Evolutionary conservation across 1,140 invertebrate species (phyloP), one percentile per base, ranked within the genome.

Genomic region (Atta texana): DNA sequence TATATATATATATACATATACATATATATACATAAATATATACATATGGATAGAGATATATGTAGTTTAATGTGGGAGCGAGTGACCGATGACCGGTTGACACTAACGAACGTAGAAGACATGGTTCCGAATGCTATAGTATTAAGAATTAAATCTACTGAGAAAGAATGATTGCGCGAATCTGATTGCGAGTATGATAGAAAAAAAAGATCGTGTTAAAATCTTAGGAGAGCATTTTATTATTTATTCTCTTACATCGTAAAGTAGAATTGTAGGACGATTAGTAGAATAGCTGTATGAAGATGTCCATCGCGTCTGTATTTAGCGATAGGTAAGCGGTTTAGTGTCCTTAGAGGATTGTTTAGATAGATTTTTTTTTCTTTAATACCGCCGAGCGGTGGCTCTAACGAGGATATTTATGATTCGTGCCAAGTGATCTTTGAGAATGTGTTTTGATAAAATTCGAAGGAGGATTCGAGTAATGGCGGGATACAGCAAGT

Each of bases 181-280:
- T 86, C 76, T 63, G 75, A 80, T 68, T 69, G 81, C 55, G 49
- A 66, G 72, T 8, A 31, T 72, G 57, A 84, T 72, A 44, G 24
- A 44, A 51, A 66, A 39, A 74, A 59, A 28, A 86, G 24, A 44
- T 59, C 89, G 89, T 87, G 89, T 74, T 81, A 81, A 90, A 85
- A 88, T 78, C 84, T 88, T 91, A 90, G 90, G 57, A 90, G 91
- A 93, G 81, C 90, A 91, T 94, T 93, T 94, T 94, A 94, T 95
- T 95, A 95, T 95, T 95, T 95, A 95, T 95, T 95, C 92, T 94
- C 93, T 92, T 94, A 94, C 92, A 91, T 94, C 92, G 92, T 94
- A 93, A 89, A 74, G 78, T 91, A 91, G 87, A 89, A 77, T 82
- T 55, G 72, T 91, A 90, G 92, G 90, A 89, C 93, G 91, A 91